phyloP scores from a whole-genome alignment of 2,797 vertebrate genomes.

The Psittacula echo region DNA sequence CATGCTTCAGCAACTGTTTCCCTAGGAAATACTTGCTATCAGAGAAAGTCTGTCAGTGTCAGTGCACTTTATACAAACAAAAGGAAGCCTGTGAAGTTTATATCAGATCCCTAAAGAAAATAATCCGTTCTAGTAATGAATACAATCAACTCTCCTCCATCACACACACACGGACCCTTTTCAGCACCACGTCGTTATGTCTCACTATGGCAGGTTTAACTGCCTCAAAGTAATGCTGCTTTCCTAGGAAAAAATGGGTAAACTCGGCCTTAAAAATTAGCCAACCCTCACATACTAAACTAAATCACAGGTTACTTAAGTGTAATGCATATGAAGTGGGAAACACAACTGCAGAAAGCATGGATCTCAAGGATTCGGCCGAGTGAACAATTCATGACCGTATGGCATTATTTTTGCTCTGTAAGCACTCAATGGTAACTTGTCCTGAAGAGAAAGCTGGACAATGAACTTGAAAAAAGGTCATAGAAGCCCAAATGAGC shows the following conservation, averaged over 20 bases:
- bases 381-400: neutral
- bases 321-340: neutral
- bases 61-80: constrained; percentile 8
- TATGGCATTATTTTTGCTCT: neutral
- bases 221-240: neutral
- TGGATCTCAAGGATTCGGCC: rapidly evolving
- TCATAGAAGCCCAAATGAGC: neutral
- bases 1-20: neutral
- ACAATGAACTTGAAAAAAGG: neutral
- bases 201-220: neutral
- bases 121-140: neutral
- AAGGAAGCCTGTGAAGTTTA: constrained; percentile 29
- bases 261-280: constrained; percentile 18
- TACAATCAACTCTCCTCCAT: neutral
- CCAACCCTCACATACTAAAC: neutral
- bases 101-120: constrained; percentile 41
- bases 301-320: neutral
- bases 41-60: constrained; percentile 3
- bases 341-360: neutral
- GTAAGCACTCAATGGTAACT: neutral
- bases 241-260: neutral
- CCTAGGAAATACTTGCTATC: constrained; percentile 9
- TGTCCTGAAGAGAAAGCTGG: neutral
- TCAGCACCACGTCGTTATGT: neutral
- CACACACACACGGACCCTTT: neutral